phyloP scores from a whole-genome alignment of 1,140 invertebrate species.

The Mactra quadrangularis region DNA sequence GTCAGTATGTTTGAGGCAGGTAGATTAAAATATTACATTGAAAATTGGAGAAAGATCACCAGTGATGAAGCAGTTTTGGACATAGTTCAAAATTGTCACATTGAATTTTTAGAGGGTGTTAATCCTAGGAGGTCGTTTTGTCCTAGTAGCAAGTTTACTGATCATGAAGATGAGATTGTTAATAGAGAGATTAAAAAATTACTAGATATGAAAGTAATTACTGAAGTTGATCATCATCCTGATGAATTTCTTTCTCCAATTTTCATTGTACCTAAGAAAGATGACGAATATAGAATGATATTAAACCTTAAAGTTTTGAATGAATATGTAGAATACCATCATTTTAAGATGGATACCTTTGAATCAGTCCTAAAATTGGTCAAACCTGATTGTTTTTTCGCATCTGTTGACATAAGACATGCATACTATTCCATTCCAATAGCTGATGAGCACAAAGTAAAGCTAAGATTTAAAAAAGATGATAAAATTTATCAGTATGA shows the following conservation, averaged over 20 bases:
- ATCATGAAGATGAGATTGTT: constrained; percentile 34
- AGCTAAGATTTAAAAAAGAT: constrained; percentile 36
- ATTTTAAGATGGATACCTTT: too few relatives aligned
- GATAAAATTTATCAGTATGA: too few relatives aligned
- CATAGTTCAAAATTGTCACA: constrained; percentile 34
- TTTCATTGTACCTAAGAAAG: constrained; percentile 54
- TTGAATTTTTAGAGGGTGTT: constrained; percentile 44
- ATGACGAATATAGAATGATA: constrained; percentile 32
- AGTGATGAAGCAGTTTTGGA: constrained; percentile 24
- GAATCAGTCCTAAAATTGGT: constrained; percentile 44
- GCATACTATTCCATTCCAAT: constrained; percentile 59
- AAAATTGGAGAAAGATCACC: constrained; percentile 57
- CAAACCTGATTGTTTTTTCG: constrained; percentile 50
- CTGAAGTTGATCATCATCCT: constrained; percentile 17
- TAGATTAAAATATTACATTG: constrained; percentile 30
- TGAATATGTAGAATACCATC: constrained; percentile 29
- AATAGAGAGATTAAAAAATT: constrained; percentile 42
- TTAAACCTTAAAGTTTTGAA: constrained; percentile 33
- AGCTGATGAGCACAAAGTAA: background rate
- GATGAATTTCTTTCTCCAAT: constrained; percentile 62
- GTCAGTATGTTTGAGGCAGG: constrained; percentile 23
- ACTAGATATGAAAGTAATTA: constrained; percentile 28
- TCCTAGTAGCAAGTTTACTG: constrained; percentile 6
- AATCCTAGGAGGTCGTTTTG: constrained; percentile 7
- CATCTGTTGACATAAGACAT: constrained; percentile 65